phyloP scores from a whole-genome alignment of 2,113 vertebrate genomes.

The Arenaria interpres region DNA sequence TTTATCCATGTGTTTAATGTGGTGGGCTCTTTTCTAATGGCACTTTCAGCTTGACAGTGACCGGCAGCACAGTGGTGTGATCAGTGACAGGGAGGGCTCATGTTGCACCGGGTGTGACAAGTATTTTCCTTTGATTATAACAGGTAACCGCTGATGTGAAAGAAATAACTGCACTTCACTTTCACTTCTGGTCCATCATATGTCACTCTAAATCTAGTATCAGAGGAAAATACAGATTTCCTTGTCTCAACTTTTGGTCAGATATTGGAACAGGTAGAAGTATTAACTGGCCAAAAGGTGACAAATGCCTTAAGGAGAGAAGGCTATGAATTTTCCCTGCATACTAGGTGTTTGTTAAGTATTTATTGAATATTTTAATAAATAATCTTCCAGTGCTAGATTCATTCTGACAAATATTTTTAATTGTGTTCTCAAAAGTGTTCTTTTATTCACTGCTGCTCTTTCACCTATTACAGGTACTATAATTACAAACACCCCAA shows the following conservation, averaged over 20 bases:
- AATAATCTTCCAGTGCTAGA: neutral
- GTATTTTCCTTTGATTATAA: neutral
- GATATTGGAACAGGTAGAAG: neutral
- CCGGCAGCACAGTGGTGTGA: neutral
- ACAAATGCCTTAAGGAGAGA: neutral
- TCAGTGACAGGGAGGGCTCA: neutral
- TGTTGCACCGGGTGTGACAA: neutral
- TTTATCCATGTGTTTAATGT: neutral
- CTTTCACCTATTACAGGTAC: neutral
- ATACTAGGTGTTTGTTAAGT: neutral
- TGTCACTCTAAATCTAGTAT: neutral
- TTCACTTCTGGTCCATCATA: neutral
- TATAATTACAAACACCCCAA: neutral
- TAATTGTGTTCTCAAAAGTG: neutral
- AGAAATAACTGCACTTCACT: neutral
- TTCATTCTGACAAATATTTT: neutral
- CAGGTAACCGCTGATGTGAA: neutral
- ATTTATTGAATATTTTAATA: neutral
- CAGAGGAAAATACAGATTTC: neutral
- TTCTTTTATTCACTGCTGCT: neutral
- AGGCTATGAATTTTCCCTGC: neutral
- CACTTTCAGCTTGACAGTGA: neutral
- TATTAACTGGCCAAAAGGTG: neutral
- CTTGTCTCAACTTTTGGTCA: neutral
- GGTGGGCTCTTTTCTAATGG: fast-evolving